Evolutionary conservation across 2,113 vertebrate genomes (phyloP).

Genomic region (Ardeotis arabs): DNA sequence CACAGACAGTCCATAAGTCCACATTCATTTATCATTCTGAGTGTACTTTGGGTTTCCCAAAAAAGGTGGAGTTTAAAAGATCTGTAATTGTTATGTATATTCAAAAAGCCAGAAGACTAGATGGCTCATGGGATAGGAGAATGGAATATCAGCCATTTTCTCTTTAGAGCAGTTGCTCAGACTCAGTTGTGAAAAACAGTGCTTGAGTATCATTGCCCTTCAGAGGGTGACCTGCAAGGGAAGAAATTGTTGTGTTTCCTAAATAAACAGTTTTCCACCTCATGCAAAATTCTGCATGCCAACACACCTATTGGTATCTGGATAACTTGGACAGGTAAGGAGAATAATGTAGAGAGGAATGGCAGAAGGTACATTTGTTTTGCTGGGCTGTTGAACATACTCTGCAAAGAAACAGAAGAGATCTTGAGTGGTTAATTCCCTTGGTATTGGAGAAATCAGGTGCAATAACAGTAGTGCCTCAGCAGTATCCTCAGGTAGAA

Average conservation of each 20-base stretch:
- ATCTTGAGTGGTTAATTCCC: neutral
- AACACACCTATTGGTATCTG: neutral
- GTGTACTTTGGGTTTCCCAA: neutral
- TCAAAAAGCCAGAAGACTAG: neutral
- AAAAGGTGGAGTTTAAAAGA: neutral
- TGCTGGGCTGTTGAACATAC: neutral
- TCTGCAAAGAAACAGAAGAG: neutral
- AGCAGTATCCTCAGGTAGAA: neutral
- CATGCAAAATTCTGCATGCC: neutral
- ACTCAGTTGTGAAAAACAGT: neutral
- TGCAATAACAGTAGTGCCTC: neutral
- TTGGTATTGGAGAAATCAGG: neutral
- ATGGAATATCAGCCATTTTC: neutral
- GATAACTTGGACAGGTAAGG: neutral
- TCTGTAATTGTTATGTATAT: neutral
- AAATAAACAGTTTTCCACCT: neutral
- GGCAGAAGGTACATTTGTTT: neutral
- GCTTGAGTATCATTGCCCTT: neutral
- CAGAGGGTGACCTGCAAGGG: neutral
- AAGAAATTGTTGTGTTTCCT: neutral
- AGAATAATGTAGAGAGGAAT: neutral
- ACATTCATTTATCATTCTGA: neutral
- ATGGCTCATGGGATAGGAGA: neutral
- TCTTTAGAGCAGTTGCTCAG: neutral
- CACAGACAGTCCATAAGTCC: neutral